Conservation (phyloP, 2,888 invertebrate genomes). For the Lepidochrysops patricia region DNA sequence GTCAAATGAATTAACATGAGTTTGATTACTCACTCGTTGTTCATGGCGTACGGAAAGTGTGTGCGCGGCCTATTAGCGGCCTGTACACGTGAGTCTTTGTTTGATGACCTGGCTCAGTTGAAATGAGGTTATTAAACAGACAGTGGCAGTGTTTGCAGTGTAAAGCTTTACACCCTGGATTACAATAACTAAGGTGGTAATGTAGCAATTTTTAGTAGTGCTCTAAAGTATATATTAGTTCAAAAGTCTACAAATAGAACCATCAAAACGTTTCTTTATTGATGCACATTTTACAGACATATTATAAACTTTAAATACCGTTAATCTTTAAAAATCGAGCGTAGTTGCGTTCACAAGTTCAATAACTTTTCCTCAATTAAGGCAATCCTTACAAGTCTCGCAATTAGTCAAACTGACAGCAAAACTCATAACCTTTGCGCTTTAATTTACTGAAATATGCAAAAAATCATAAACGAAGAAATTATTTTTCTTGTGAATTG, state of each 20-base stretch:
- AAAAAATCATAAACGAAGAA: neutral
- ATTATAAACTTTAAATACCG: neutral
- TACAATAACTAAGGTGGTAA: no score
- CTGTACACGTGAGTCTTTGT: conserved; percentile 26
- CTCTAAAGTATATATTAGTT: no score
- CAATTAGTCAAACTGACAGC: conserved; percentile 16
- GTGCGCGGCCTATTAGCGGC: conserved; percentile 27
- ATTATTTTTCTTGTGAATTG: neutral
- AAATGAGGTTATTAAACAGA: neutral
- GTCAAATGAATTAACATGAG: conserved; percentile 26
- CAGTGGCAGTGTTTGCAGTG: neutral
- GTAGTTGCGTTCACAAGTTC: conserved; percentile 12
- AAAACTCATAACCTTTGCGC: conserved; percentile 13
- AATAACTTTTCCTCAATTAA: conserved; percentile 5
- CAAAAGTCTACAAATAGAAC: no score
- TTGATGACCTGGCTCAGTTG: conserved; percentile 13
- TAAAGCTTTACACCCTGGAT: no score
- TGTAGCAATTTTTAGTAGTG: no score
- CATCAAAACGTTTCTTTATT: no score
- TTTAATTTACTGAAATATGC: neutral
- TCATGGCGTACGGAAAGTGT: conserved; percentile 18
- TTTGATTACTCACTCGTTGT: conserved; percentile 23
- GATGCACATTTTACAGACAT: no score
- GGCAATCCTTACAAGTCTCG: conserved; percentile 10
- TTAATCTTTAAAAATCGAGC: neutral